Evolutionary conservation across 1,140 invertebrate genomes (phyloP), one percentile per base, ranked within the genome.

Genomic region (Nasonia longicornis): DNA sequence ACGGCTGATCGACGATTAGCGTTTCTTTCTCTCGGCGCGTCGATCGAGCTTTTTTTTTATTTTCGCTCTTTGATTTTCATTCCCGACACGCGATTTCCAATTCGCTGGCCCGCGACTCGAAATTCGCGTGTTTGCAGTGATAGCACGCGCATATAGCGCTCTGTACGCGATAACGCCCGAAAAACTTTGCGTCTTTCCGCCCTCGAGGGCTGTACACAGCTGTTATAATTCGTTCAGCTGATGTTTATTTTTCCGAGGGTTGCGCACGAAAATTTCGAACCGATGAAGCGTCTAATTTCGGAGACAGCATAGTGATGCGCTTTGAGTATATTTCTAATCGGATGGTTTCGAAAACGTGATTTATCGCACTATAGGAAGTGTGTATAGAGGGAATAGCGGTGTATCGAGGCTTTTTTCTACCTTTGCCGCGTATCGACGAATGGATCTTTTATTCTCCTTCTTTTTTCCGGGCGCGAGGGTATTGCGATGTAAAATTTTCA

Each of bases 1-100:
- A 89, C 86, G 86, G 86, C 85, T 87, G 84, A 84, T 79, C 87
- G 85, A 85, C 85, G 85, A 89, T 89, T 86, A 85, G 81, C 86
- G 84, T 87, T 87, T 87, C 86, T 87, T 88, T 87, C 84, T 85
- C 71, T 82, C 74, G 77, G 35, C 74, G 48, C 26, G 29, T 70
- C 42, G 76, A 52, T 70, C 42, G 76, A 52, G 11, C n/a, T 63
- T 45, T 70, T 29, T 82, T 78, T 31, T 45, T 38, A 38, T n/a
- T 71, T 31, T 79, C 79, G 31, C 77, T 79, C 72, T 69, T 76
- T 77, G 64, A 69, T 29, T 64, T 66, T 20, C 67, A 83, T 84
- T 86, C 78, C 63, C 80, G 83, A 84, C 70, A 22, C 83, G 52
- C 77, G 79, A 81, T 85, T 84, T 83, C 77, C 84, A 85, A 85